phyloP scores from a whole-genome alignment of 2,888 invertebrate genomes.

The Tribolium freemani region DNA sequence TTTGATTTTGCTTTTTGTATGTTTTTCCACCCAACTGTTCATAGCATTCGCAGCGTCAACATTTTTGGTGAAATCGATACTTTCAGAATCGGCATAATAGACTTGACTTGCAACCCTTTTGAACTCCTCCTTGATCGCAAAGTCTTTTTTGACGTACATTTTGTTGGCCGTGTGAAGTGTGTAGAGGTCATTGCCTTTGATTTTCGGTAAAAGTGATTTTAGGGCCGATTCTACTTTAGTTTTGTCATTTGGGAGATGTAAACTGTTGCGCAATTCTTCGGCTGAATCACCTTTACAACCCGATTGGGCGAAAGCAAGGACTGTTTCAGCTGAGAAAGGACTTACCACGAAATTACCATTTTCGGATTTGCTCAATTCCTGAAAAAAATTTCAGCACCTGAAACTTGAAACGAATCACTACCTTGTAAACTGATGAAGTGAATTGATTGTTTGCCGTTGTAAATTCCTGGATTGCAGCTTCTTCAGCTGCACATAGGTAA shows the following conservation, averaged over 20 bases:
- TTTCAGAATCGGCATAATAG: background rate
- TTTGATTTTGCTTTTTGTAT: conserved; percentile 61
- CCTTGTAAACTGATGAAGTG: background rate
- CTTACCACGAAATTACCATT: conserved; percentile 5
- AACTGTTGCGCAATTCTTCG: background rate
- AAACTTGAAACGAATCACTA: background rate
- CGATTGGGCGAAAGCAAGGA: conserved; percentile 8
- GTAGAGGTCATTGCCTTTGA: conserved; percentile 6
- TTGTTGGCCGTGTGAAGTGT: conserved; percentile 17
- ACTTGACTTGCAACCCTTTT: background rate
- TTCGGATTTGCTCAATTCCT: background rate
- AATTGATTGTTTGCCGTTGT: background rate
- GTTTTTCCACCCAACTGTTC: conserved; percentile 20
- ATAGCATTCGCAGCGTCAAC: conserved; percentile 8
- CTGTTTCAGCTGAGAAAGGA: conserved; percentile 17
- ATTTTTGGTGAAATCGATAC: conserved; percentile 12
- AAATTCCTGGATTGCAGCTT: background rate
- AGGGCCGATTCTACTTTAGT: background rate
- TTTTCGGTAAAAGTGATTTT: background rate
- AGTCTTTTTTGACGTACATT: conserved; percentile 11
- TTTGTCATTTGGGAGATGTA: background rate
- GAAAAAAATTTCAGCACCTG: background rate
- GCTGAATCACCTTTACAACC: background rate
- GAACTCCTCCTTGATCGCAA: conserved; percentile 1
- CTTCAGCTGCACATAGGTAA: background rate